Evolutionary conservation across 2,888 invertebrate species (phyloP).

Genomic region (Halictus quadricinctus): DNA sequence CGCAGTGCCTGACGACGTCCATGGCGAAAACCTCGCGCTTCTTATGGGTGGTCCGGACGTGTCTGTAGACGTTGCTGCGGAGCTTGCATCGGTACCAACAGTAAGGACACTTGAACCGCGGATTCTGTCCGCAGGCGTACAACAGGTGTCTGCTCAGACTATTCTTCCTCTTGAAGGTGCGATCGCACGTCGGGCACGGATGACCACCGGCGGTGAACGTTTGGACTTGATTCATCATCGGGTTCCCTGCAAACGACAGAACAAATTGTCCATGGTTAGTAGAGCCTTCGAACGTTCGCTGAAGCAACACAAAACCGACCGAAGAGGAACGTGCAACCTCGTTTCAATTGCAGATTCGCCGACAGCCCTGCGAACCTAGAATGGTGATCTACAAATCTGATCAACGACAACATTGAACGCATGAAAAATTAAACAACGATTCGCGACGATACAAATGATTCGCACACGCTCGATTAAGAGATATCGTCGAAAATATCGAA

Average conservation of each 20-base stretch:
- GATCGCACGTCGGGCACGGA: conserved; percentile 50
- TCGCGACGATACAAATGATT: not conserved
- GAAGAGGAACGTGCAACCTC: not conserved
- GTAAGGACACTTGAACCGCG: conserved; percentile 73
- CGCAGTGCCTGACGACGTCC: conserved; percentile 33
- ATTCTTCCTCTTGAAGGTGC: conserved; percentile 59
- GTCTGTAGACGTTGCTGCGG: conserved; percentile 70
- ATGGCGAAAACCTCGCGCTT: conserved; percentile 46
- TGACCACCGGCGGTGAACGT: not conserved
- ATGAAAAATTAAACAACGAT: not conserved
- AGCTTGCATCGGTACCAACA: conserved; percentile 74
- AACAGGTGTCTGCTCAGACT: conserved; percentile 57
- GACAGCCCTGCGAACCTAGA: not conserved
- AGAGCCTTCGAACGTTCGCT: conserved; percentile 2
- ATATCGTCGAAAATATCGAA: no score
- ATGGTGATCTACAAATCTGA: not conserved
- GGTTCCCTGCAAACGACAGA: conserved; percentile 35
- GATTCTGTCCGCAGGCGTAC: conserved; percentile 75
- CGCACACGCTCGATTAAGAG: not conserved
- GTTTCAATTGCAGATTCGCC: not conserved
- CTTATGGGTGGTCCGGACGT: conserved; percentile 65
- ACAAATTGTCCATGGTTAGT: conserved; percentile 29
- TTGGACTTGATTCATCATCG: not conserved
- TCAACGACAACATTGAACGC: not conserved
- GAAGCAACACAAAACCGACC: not conserved